phyloP scores from a whole-genome alignment of 2,113 vertebrate species.

The Cyprinodon brontotheroides region DNA sequence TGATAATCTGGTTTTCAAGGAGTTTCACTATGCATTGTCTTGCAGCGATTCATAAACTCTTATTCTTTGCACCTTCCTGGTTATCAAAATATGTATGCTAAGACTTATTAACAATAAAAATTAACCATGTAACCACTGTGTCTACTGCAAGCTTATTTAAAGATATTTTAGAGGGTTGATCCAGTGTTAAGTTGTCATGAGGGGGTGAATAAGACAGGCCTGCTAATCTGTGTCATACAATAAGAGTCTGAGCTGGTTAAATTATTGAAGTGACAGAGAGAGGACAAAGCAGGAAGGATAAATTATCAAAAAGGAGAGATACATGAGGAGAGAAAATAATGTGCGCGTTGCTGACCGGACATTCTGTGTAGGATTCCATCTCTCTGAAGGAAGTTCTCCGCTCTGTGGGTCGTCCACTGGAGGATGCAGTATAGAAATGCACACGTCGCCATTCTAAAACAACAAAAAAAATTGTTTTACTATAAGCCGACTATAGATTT shows the following conservation, averaged over 20 bases:
- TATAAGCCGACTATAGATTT: neutral
- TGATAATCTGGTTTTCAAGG: too few relatives aligned
- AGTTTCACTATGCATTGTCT: too few relatives aligned
- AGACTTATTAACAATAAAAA: neutral
- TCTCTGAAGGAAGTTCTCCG: conserved; percentile 94
- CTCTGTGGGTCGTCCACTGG: conserved; percentile 97
- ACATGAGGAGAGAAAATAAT: conserved; percentile 11
- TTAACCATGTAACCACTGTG: neutral
- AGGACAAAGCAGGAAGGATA: conserved; percentile 21
- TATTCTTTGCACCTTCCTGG: neutral
- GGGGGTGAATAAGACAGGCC: conserved; percentile 18
- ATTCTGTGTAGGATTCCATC: conserved; percentile 98
- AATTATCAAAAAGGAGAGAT: conserved; percentile 6
- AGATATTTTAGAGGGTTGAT: neutral
- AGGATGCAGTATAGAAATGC: conserved; percentile 97
- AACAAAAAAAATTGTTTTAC: conserved; percentile 12
- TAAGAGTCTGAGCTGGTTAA: conserved; percentile 6
- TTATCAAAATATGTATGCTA: neutral
- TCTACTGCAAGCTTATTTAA: neutral
- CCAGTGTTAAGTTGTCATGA: conserved; percentile 10
- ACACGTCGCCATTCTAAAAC: conserved; percentile 93
- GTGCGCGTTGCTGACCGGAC: conserved; percentile 85
- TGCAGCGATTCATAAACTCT: neutral
- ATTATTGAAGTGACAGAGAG: conserved; percentile 4
- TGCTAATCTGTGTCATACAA: conserved; percentile 39